Base-by-base conservation (phyloP, 1,140 invertebrate species). In the Drosophila sulfurigaster region DNA sequence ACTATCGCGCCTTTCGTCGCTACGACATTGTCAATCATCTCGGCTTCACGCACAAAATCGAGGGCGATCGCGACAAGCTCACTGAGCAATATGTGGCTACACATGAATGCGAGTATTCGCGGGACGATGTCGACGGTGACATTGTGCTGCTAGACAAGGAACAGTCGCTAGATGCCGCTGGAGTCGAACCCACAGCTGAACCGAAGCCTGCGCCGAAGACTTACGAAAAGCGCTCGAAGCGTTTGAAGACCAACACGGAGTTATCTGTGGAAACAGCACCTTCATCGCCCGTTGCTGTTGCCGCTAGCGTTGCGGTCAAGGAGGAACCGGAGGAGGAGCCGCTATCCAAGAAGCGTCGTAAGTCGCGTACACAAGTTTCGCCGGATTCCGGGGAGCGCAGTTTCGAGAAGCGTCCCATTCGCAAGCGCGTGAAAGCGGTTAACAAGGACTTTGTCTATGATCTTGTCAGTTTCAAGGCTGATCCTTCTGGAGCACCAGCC, bases 391-490 rank as follows among this genome's bases (percentile, higher is more conserved):
- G 82, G 5, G 81, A 89, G 3, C 67, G 78, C 1, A 20, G 60
- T 6, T 6, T 46, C 1, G 76, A 88, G 15, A 91, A 89, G 43
- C 83, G 95, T 75, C 95, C 95, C 5, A 93, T 94, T 7, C 93
- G 95, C 35, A 95, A 95, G 83, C 94, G 94, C 49, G 93, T 95
- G 3, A 95, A 95, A 91, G 93, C 93, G 1, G 93, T 95, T 64
- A 94, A 95, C 81, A 94, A 95, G 75, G 95, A 96, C 92, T 96
- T 95, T 89, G 94, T 96, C 64, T 96, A 96, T 82, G 95, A 95
- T 91, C 87, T 95, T 93, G 94, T 93, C 78, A 94, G 70, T 69
- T 94, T 71, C 93, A 94, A 93, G 92, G 75, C 71, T 0, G 85
- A 89, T 64, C 28, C 57, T 3, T 41, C 77, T 38, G 64, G 60